Evolutionary conservation across 2,888 invertebrate species (phyloP), one percentile per base, ranked within the genome.

Genomic region (Ichneumoninae sp.): DNA sequence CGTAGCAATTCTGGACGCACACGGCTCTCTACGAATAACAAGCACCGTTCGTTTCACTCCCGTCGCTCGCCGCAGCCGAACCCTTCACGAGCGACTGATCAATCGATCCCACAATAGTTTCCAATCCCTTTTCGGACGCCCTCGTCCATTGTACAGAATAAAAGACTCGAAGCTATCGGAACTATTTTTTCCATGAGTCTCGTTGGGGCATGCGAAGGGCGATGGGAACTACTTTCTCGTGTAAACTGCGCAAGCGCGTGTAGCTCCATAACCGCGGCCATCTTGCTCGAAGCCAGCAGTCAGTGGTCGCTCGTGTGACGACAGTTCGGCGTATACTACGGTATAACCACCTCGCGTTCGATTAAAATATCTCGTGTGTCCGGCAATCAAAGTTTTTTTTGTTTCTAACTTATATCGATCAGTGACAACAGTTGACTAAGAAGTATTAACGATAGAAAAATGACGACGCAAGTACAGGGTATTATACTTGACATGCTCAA

Each of bases 401-500:
- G 8, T 50, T 36, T 68, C 33, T 3, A 22, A 75, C n/a, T 71
- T 70, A 52, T 57, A 68, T 65, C 66, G 47, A 50, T 80, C 69
- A 74, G 50, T 66, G 71, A 68, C 30, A 40, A 26, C 44, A 65
- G 54, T 63, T n/a, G 30, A 30, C 30, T n/a, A n/a, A 33, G 50
- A 22, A 57, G 22, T 57, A 22, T 26, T 26, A 70, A 69, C 16
- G 19, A 16, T 6, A n/a, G 36, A 44, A 92, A 94, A 95, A 98
- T 97, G 97, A 97, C 97, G 95, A 96, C 97, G 94, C 97, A 96
- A 95, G 96, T 97, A 95, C 98, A 98, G 95, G 98, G 98, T 94
- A 97, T 98, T 93, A 97, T 99, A 92, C 95, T 99, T 94, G 98
- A 99, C 95, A 98, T 98, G 93, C 96, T 99, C 93, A 99, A 99